Base-by-base conservation (phyloP, 2,888 invertebrate species). In the Caenorhabditis sp. region DNA sequence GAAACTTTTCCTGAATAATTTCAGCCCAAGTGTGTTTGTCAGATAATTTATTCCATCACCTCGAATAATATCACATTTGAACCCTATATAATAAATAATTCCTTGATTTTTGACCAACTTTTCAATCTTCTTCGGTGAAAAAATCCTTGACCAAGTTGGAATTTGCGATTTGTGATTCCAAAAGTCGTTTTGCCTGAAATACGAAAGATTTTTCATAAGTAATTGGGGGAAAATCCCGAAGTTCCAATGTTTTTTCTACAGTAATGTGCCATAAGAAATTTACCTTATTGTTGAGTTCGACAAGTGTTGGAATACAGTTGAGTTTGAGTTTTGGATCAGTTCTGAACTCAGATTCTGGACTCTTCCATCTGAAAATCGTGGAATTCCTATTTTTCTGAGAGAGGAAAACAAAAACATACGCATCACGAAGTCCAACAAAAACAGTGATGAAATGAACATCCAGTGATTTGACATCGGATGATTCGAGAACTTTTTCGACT, bases 271-370 rank as follows among this genome's bases (percentile, higher is more conserved):
- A n/a, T n/a, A n/a, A n/a, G n/a, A n/a, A n/a, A n/a, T n/a, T n/a
- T 27, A 72, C 75, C 67, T 78, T 80, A 37, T 64, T 76, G 14
- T 71, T 66, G 43, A 58, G 36, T 62, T 76, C 79, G 58, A 81
- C 37, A 37, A 83, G 62, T 1, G 83, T 82, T 19, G 83, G 83
- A 36, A 83, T 72, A 58, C 82, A 75, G 1, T 69, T 75, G 59
- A 83, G 31, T 43, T 77, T 78, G 53, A 83, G 62, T 6, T 66
- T 58, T 4, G 64, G 55, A 37, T 82, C 78, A 10, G 72, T 77
- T 24, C 78, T 73, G 72, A 83, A 79, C 1, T 69, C 68, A 51
- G 76, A 76, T 0, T 64, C 21, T n/a, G 68, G 72, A 57, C 78
- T 70, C 26, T 78, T 81, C 83, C 83, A 83, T 27, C 80, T 81